A percentile compares a stretch with the other conserved stretches of the same genome.
Conservation (phyloP, 92 coral and sea anemone genomes). For the Actinostola sp. region DNA sequence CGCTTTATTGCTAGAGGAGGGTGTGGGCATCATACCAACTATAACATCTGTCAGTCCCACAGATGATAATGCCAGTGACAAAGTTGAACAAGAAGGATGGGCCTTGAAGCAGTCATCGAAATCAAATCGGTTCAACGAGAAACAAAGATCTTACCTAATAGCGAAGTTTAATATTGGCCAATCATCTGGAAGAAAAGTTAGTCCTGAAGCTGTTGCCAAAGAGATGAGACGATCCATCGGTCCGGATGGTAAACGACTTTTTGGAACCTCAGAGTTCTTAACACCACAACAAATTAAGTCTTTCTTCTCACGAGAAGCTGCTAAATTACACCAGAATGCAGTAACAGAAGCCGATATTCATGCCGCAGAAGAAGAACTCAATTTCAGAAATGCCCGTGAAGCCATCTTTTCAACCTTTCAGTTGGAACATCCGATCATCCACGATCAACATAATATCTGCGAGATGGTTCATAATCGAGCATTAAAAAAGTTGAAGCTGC, state of each 20-base stretch:
- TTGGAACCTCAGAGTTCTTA: conserved; percentile 20
- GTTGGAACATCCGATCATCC: no score
- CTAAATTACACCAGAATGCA: conserved; percentile 3
- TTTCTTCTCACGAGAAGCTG: conserved; percentile 28
- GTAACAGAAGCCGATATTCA: neutral
- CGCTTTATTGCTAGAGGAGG: conserved; percentile 48
- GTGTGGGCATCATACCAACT: conserved; percentile 49
- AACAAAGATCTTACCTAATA: no score
- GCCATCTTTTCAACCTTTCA: no score
- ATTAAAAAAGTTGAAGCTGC: no score
- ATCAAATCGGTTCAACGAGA: conserved; percentile 28
- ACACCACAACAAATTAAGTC: conserved; percentile 23
- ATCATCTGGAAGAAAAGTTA: no score
- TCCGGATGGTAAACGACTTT: conserved; percentile 17
- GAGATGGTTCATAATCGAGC: no score
- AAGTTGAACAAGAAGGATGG: conserved; percentile 35
- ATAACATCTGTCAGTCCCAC: neutral
- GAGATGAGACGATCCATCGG: conserved; percentile 35
- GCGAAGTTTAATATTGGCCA: no score
- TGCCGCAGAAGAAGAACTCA: no score
- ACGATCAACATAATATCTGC: no score
- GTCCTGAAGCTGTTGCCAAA: no score
- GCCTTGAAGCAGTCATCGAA: conserved; percentile 25
- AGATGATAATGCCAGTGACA: neutral
- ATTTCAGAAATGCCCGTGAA: no score